Percentiles rank a stretch among this genome's conserved stretches.
These are phyloP conservation scores for Protaetia brevitarsis DNA, from an alignment of 1,140 invertebrate genomes.

Conservation along the genomic window DNA sequence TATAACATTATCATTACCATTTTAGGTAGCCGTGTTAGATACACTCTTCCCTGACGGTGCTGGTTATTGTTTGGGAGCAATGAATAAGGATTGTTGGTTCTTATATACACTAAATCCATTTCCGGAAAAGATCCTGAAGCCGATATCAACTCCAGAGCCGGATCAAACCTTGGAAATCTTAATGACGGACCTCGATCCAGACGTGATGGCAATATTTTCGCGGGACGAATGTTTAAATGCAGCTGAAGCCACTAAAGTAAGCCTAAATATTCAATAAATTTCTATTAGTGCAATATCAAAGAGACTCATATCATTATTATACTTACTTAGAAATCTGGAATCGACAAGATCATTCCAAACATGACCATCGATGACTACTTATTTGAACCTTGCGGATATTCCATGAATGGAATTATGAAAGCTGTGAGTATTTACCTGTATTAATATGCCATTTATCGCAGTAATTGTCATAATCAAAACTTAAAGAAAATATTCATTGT, in stretches of 20 bases:
- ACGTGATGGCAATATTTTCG: constrained; percentile 89
- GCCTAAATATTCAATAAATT: constrained; percentile 23
- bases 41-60: constrained; percentile 84
- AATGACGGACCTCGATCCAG: constrained; percentile 86
- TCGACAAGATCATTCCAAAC: constrained; percentile 88
- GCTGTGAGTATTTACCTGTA: constrained; percentile 67
- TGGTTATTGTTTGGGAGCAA: constrained; percentile 90
- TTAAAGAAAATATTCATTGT: not conserved
- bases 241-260: constrained; percentile 80
- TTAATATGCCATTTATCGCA: not conserved
- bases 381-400: constrained; percentile 98
- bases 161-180: constrained; percentile 94
- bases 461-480: not conserved
- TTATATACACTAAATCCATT: constrained; percentile 81
- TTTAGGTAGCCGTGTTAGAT: constrained; percentile 73
- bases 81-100: constrained; percentile 74
- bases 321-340: constrained; percentile 79
- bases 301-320: constrained; percentile 13
- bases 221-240: constrained; percentile 72
- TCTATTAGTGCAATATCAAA: not conserved
- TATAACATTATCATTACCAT: not conserved
- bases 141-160: constrained; percentile 55
- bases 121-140: constrained; percentile 26
- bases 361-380: constrained; percentile 95
- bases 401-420: constrained; percentile 96